A percentile compares a stretch with the other conserved stretches of the same genome.
phyloP scores from a whole-genome alignment of 2,888 invertebrate genomes.

The Phaedon cochleariae region DNA sequence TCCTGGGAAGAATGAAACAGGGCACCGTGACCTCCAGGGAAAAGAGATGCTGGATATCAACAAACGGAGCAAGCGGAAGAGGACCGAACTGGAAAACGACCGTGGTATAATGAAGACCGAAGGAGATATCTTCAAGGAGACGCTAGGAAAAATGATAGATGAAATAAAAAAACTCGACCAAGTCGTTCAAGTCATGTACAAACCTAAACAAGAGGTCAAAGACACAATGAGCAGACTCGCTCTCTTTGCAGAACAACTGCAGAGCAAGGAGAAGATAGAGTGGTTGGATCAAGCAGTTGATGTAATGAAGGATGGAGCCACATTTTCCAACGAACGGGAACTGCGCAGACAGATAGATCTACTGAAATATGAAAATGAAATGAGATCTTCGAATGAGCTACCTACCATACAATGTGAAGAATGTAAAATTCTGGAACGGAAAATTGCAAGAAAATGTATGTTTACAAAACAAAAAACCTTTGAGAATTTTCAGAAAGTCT shows the following conservation, averaged over 20 bases:
- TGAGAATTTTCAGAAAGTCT: slow-evolving; percentile 12
- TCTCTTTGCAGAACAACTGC: neutral
- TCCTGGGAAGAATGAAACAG: no score
- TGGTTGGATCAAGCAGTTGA: neutral
- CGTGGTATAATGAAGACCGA: no score
- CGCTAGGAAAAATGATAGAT: no score
- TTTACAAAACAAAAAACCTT: neutral
- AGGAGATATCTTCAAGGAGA: no score
- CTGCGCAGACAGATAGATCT: neutral
- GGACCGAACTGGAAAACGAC: no score
- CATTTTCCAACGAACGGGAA: no score
- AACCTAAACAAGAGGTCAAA: neutral
- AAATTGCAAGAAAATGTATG: no score
- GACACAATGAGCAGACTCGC: neutral
- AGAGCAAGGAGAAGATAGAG: neutral
- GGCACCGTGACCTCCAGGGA: neutral
- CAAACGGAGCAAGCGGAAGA: no score
- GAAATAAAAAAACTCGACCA: neutral
- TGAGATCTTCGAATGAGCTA: no score
- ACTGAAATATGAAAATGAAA: no score
- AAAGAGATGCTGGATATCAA: no score
- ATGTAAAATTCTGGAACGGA: neutral
- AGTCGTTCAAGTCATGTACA: neutral
- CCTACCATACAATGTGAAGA: neutral
- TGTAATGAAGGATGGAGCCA: no score